Evolutionary conservation across 1,140 invertebrate species (phyloP).

Genomic region (Atta colombica): DNA sequence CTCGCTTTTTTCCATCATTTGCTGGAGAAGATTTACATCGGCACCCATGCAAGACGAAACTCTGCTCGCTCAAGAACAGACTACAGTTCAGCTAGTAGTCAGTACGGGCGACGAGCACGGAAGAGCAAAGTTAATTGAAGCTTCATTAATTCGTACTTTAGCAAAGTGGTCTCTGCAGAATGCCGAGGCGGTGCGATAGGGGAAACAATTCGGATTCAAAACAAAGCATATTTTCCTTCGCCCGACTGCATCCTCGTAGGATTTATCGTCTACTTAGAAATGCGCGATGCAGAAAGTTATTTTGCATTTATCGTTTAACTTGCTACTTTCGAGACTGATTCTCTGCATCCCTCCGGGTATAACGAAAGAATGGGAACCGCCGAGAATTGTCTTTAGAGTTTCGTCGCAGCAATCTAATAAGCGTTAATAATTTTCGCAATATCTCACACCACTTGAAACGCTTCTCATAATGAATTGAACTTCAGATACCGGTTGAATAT

Average conservation of each 20-base stretch:
- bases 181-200: not conserved
- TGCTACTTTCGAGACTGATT: constrained; percentile 38
- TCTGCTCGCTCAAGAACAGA: not conserved
- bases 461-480: constrained; percentile 21
- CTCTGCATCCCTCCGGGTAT: not conserved
- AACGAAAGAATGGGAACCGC: constrained; percentile 18
- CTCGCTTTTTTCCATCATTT: not conserved
- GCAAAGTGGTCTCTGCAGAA: constrained; percentile 57
- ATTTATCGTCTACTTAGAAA: constrained; percentile 40
- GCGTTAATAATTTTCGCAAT: constrained; percentile 44
- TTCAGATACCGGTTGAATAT: not conserved
- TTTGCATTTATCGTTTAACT: constrained; percentile 55
- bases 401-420: constrained; percentile 38
- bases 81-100: constrained; percentile 40
- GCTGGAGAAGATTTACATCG: constrained; percentile 12
- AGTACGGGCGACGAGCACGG: constrained; percentile 15
- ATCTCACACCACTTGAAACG: not conserved
- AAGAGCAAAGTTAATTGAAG: constrained; percentile 58
- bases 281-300: constrained; percentile 52
- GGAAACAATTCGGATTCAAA: constrained; percentile 31
- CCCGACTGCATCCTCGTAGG: constrained; percentile 20
- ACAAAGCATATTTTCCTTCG: constrained; percentile 57
- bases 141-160: constrained; percentile 64
- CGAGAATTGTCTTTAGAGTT: constrained; percentile 21
- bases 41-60: constrained; percentile 33